These are phyloP conservation scores for Trichoplusia ni DNA, from an alignment of 1,140 invertebrate genomes.

Conservation along the genomic window DNA sequence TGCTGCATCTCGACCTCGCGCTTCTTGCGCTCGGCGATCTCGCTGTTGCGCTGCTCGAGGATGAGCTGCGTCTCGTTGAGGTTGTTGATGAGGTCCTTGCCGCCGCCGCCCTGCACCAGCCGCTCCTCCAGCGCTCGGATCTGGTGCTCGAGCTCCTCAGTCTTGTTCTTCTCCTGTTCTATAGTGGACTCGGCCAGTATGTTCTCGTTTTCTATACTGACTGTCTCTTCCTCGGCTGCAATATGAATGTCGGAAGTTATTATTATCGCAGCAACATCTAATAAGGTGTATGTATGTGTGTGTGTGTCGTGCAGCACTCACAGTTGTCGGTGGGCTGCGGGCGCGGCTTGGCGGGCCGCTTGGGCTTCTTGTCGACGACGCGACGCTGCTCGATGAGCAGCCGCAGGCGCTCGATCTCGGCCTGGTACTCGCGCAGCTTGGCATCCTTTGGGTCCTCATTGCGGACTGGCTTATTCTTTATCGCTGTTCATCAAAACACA, in stretches of 20 bases:
- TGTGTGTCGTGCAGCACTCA: background rate
- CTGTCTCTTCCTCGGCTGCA: conserved; percentile 72
- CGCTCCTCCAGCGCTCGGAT: conserved; percentile 91
- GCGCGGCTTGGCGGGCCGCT: conserved; percentile 53
- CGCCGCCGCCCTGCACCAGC: conserved; percentile 88
- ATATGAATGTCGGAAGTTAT: conserved; percentile 5
- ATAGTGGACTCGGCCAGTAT: conserved; percentile 82
- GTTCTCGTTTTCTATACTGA: conserved; percentile 77
- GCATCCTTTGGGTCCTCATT: conserved; percentile 98
- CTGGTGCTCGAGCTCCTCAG: conserved; percentile 76
- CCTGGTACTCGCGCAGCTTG: conserved; percentile 92
- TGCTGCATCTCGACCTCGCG: conserved; percentile 89
- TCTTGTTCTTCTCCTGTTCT: conserved; percentile 82
- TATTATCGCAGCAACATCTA: background rate
- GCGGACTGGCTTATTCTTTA: conserved; percentile 97
- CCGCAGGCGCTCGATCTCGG: conserved; percentile 89
- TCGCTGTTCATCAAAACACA: conserved; percentile 79
- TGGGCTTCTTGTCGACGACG: conserved; percentile 42
- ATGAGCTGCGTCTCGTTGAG: conserved; percentile 94
- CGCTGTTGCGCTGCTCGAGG: conserved; percentile 88
- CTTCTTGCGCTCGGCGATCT: conserved; percentile 92
- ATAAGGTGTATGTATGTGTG: background rate
- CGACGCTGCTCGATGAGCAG: conserved; percentile 77
- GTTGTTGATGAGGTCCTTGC: conserved; percentile 94
- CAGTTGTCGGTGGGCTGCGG: conserved; percentile 35